Evolutionary conservation across 2,888 invertebrate genomes (phyloP).

Genomic region (Zonitis immaculata): DNA sequence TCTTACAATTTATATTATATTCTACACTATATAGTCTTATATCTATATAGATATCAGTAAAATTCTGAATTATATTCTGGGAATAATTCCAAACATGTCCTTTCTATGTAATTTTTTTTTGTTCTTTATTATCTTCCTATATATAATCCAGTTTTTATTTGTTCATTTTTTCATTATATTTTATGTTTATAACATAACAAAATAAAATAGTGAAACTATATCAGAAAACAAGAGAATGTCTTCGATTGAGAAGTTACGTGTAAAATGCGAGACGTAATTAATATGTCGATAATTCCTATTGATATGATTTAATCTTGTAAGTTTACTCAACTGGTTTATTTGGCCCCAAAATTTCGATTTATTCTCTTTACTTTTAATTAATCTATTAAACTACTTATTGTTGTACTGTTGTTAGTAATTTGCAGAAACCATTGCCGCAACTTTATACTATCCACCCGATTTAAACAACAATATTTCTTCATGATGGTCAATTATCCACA

Average conservation of each 20-base stretch:
- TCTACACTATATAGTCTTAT: no score
- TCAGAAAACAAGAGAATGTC: neutral
- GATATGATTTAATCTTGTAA: slow-evolving; percentile 7
- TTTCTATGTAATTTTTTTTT: neutral
- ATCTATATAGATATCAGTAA: neutral
- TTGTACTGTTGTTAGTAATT: neutral
- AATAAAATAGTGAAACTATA: neutral
- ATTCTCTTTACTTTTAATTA: no score
- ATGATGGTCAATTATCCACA: slow-evolving; percentile 15
- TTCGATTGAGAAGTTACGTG: neutral
- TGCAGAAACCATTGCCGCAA: neutral
- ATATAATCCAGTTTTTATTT: neutral
- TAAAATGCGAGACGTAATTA: slow-evolving; percentile 6
- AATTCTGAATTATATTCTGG: neutral
- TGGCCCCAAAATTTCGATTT: no score
- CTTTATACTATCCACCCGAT: neutral
- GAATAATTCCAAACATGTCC: neutral
- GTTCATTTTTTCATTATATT: neutral
- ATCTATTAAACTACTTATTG: neutral
- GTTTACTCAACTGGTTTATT: no score
- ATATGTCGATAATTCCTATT: slow-evolving; percentile 7
- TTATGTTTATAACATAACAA: neutral
- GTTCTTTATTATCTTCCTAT: no score
- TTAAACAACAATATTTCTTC: slow-evolving; percentile 2
- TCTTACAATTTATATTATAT: neutral